These are phyloP conservation scores for Gopherus flavomarginatus DNA, from an alignment of 2,113 vertebrate genomes.

Conservation along the genomic window DNA sequence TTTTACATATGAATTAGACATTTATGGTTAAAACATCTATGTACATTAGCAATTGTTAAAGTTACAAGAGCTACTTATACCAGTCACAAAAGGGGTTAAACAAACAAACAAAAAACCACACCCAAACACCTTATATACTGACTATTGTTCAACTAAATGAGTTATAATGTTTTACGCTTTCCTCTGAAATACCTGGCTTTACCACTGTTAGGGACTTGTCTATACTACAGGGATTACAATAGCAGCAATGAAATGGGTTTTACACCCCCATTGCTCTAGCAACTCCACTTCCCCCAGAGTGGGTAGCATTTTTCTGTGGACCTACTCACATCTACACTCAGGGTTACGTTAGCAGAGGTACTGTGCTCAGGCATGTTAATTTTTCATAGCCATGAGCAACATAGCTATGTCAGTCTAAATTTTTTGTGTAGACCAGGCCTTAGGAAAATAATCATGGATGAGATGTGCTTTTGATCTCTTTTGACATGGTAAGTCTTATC, in stretches of 20 bases:
- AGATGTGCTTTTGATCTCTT: background rate
- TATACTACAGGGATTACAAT: too few relatives aligned
- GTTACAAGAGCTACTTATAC: background rate
- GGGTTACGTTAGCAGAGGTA: too few relatives aligned
- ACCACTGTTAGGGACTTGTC: too few relatives aligned
- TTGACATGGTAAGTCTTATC: background rate
- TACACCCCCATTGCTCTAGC: too few relatives aligned
- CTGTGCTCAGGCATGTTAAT: too few relatives aligned
- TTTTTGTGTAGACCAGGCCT: background rate
- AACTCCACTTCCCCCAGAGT: too few relatives aligned
- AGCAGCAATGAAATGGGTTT: too few relatives aligned
- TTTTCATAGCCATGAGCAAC: too few relatives aligned
- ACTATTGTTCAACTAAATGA: background rate
- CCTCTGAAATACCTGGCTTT: background rate
- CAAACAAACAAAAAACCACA: background rate
- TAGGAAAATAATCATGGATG: background rate
- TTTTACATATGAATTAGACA: background rate
- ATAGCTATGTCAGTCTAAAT: too few relatives aligned
- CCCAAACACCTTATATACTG: background rate
- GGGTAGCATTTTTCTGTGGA: too few relatives aligned
- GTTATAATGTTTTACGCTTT: accelerated
- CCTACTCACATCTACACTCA: too few relatives aligned
- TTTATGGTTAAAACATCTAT: background rate
- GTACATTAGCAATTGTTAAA: background rate
- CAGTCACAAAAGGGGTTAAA: background rate